Evolutionary conservation across 2,888 invertebrate genomes (phyloP).

Genomic region (Autographa gamma): DNA sequence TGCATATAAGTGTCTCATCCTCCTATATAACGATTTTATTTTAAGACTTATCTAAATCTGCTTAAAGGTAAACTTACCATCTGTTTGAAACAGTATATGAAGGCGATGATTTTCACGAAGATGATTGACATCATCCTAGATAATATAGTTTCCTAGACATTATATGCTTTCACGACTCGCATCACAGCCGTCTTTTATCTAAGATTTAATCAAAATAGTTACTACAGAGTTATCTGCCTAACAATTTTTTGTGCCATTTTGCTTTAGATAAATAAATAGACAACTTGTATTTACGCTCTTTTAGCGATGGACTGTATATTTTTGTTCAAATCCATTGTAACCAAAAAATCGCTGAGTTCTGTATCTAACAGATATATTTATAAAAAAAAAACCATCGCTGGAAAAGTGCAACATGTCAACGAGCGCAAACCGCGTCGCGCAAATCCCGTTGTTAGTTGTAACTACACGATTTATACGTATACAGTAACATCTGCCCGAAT

Average conservation of each 20-base stretch:
- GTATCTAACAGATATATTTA: constrained; percentile 35
- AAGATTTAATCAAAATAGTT: neutral
- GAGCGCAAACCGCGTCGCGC: constrained; percentile 32
- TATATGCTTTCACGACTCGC: neutral
- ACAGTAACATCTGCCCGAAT: constrained; percentile 54
- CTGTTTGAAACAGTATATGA: neutral
- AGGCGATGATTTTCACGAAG: neutral
- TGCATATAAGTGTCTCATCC: no score
- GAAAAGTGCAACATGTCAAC: constrained; percentile 44
- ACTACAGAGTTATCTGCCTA: neutral
- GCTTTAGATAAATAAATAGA: neutral
- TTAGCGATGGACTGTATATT: neutral
- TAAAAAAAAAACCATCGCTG: constrained; percentile 15
- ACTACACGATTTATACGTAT: constrained; percentile 51
- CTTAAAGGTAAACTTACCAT: no score
- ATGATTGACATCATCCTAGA: neutral
- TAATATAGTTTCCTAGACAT: no score
- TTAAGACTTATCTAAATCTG: neutral
- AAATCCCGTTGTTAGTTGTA: constrained; percentile 54
- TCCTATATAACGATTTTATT: neutral
- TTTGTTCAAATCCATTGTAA: neutral
- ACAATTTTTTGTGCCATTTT: neutral
- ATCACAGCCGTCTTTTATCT: neutral
- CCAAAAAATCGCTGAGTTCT: constrained; percentile 18
- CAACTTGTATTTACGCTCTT: neutral